Evolutionary conservation across 2,113 vertebrate species (phyloP).

Genomic region (Cynopterus brachyotis): DNA sequence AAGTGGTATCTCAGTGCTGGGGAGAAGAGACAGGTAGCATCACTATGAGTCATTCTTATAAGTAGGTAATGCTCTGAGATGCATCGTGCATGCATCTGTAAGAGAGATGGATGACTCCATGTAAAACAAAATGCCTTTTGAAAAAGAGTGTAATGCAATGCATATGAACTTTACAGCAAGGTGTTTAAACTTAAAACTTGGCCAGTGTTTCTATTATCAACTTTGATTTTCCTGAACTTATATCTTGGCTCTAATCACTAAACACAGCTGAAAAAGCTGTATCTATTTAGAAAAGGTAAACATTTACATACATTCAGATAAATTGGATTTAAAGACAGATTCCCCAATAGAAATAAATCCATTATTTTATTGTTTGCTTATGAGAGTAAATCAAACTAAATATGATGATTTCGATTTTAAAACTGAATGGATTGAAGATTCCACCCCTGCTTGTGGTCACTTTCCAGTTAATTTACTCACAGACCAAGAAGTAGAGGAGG

Average conservation of each 20-base stretch:
- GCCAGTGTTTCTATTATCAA: constrained; percentile 74
- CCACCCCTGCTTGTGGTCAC: neutral
- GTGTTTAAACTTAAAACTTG: constrained; percentile 61
- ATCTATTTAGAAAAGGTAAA: neutral
- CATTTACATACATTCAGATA: constrained; percentile 8
- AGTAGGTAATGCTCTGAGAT: constrained; percentile 67
- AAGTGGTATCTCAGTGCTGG: constrained; percentile 77
- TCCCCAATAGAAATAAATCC: neutral
- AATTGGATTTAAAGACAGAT: neutral
- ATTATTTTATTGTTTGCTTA: neutral
- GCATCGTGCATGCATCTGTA: constrained; percentile 73
- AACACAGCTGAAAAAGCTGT: neutral
- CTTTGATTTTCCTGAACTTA: neutral
- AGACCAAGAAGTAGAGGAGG: neutral
- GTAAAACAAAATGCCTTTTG: constrained; percentile 64
- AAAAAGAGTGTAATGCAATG: constrained; percentile 46
- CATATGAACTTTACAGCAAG: constrained; percentile 59
- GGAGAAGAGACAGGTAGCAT: constrained; percentile 72
- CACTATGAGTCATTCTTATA: constrained; percentile 81
- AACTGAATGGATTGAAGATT: neutral
- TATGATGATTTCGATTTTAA: neutral
- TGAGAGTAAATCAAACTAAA: neutral
- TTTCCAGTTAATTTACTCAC: neutral
- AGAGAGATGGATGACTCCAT: constrained; percentile 57
- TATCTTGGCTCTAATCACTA: neutral